Conservation (phyloP, 64 coral and sea anemone genomes). For the Exaiptasia diaphana region DNA sequence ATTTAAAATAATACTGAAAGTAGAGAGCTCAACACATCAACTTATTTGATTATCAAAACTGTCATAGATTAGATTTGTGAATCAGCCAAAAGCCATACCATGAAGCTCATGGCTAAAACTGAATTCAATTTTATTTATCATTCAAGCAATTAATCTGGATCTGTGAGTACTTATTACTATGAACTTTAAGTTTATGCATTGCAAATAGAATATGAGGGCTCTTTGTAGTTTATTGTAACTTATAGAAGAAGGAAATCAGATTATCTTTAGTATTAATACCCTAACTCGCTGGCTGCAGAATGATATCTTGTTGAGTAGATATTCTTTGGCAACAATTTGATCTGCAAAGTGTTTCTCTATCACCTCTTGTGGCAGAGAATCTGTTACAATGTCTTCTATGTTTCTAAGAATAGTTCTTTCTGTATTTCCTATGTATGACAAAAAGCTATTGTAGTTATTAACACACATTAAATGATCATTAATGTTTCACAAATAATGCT, state of each 20-base stretch:
- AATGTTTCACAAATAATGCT: too few species aligned
- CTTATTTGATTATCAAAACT: neutral
- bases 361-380: slow-evolving; percentile 13
- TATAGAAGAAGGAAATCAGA: neutral
- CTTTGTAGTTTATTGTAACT: neutral
- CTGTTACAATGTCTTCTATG: slow-evolving; percentile 13
- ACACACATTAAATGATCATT: too few species aligned
- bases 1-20: neutral
- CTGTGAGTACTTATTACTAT: too few species aligned
- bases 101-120: neutral
- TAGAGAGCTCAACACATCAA: neutral
- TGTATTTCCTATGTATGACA: neutral
- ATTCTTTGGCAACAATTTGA: neutral
- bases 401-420: slow-evolving; percentile 9
- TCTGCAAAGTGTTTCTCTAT: neutral
- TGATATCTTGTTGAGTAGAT: slow-evolving; percentile 3
- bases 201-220: neutral
- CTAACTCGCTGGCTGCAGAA: slow-evolving; percentile 13
- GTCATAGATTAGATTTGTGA: neutral
- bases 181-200: too few species aligned
- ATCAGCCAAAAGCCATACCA: neutral
- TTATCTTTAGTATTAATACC: neutral
- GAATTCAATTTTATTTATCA: too few species aligned
- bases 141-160: too few species aligned
- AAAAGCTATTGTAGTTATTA: too few species aligned